Conservation (phyloP, 2,888 invertebrate genomes). For the Andrena trimmerana region DNA sequence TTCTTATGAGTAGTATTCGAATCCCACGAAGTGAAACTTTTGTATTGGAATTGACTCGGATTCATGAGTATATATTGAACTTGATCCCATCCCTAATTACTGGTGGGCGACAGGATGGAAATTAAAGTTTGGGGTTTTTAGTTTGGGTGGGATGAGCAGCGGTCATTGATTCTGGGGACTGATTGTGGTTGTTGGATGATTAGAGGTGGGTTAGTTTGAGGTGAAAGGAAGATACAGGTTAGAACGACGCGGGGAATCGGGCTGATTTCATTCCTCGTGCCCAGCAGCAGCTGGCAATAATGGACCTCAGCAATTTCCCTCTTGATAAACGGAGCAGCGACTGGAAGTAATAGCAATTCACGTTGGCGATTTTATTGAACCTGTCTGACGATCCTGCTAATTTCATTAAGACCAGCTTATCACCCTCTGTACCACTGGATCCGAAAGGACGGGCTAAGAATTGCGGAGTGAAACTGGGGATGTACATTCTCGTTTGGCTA, state of each 20-base stretch:
- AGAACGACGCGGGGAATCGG: background rate
- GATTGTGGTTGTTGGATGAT: background rate
- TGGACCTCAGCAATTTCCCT: conserved; percentile 1
- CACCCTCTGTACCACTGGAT: background rate
- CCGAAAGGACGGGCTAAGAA: background rate
- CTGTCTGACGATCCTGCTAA: background rate
- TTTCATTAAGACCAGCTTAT: background rate
- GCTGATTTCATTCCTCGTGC: background rate
- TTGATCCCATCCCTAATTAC: background rate
- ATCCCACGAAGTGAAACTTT: too few relatives aligned
- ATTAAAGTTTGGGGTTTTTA: too few relatives aligned
- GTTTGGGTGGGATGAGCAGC: too few relatives aligned
- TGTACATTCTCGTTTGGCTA: too few relatives aligned
- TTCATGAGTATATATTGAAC: too few relatives aligned
- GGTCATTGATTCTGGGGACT: too few relatives aligned
- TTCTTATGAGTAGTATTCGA: too few relatives aligned
- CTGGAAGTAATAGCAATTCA: conserved; percentile 3
- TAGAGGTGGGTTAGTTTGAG: background rate
- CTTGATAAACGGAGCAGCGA: background rate
- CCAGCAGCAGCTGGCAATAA: conserved; percentile 11
- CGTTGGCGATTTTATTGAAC: background rate
- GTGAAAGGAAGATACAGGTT: background rate
- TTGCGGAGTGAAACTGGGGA: too few relatives aligned
- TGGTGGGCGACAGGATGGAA: background rate
- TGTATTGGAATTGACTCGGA: too few relatives aligned